Evolutionary conservation across 30 jellyfish, hydroid and myxozoan species (phyloP).

Genomic region (Calvadosia cruxmelitensis): DNA sequence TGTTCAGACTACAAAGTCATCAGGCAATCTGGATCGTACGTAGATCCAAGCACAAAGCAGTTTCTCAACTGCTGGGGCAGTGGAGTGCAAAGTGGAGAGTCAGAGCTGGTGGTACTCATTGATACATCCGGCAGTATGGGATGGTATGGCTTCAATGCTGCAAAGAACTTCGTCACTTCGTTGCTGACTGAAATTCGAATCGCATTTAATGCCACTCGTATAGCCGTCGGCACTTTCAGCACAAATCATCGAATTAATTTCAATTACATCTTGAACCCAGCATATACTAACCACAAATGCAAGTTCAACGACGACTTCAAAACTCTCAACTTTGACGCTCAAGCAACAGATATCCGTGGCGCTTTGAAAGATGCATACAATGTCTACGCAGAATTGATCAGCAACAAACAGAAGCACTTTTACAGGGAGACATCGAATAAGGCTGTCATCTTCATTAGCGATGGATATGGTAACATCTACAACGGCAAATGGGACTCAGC

Average conservation of each 20-base stretch:
- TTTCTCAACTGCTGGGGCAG: slow-evolving; percentile 83
- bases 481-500: slow-evolving; percentile 19
- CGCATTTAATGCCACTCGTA: slow-evolving; percentile 87
- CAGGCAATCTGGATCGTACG: slow-evolving; percentile 6
- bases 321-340: slow-evolving; percentile 33
- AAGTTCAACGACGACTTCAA: slow-evolving; percentile 58
- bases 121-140: slow-evolving; percentile 92
- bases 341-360: slow-evolving; percentile 58
- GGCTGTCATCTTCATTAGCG: slow-evolving; percentile 71
- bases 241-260: slow-evolving; percentile 17
- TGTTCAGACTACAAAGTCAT: not conserved
- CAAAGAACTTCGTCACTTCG: slow-evolving; percentile 51
- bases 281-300: slow-evolving; percentile 54
- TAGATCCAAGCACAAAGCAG: slow-evolving; percentile 2
- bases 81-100: slow-evolving; percentile 69
- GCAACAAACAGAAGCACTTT: slow-evolving; percentile 24
- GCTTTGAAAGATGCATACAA: slow-evolving; percentile 62
- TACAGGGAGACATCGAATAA: slow-evolving; percentile 54
- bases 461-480: slow-evolving; percentile 61
- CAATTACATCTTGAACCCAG: slow-evolving; percentile 61
- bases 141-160: slow-evolving; percentile 55
- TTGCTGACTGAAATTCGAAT: slow-evolving; percentile 62
- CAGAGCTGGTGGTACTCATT: slow-evolving; percentile 68
- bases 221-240: slow-evolving; percentile 78
- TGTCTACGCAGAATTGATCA: slow-evolving; percentile 38